Base-by-base conservation (phyloP, 2,113 vertebrate species). In the Crotophaga sulcirostris region DNA sequence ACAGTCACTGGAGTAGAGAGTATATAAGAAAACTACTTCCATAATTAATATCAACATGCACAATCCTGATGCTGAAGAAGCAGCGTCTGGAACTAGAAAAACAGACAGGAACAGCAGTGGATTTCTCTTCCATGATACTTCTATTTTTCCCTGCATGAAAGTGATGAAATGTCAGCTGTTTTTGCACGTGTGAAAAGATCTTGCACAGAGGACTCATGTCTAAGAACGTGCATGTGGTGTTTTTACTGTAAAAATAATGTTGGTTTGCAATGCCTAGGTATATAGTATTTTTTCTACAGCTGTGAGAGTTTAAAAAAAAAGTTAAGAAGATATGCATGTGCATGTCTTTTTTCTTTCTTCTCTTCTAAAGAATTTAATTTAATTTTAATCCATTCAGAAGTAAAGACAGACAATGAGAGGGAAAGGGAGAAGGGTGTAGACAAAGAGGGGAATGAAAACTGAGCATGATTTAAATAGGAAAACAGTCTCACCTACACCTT, bases 161-260 rank as follows among this genome's bases (percentile, higher is more conserved):
- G 93, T 93, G 96, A 93, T 96, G 96, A 97, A 94, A 96, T 91
- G 60, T 94, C 93, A 94, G 93, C 78, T 96, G 87, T 14, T 93
- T 95, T 87, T 87, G 64, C 92, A 97, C 3, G 52, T 97, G 95
- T 91, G 93, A 97, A 88, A 89, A 91, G 92, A 97, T 84, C 91
- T 95, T 97, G 89, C 77, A 93, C 95, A 97, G 96, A 97, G 73
- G 68, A 80, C 85, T 94, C 70, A 49, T 34, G 74, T 87, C 88
- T 96, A 91, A 97, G 96, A 95, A 91, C 26, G 17, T 9, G 69
- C 90, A 95, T 2, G 1, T 92, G 91, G 68, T 97, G 83, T 97
- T 98, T 98, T 97, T 94, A 95, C 79, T 97, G 83, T 78, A 98
- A 96, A 98, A 98, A 96, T 97, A 97, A 96, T 49, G 81, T 97